Conservation (phyloP, 2,113 vertebrate species). For the Daboia siamensis region DNA sequence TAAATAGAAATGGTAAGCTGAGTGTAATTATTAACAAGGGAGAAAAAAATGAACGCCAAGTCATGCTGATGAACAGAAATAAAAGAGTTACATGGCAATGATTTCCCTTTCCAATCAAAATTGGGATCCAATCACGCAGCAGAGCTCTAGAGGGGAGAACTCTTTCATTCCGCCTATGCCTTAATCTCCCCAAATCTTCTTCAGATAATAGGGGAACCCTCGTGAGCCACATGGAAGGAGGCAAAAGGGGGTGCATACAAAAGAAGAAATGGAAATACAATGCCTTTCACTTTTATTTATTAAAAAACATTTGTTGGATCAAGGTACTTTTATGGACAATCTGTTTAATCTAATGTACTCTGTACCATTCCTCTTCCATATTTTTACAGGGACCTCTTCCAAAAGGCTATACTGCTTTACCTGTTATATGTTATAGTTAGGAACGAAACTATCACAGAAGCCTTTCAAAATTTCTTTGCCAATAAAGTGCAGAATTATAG, state of each 20-base stretch:
- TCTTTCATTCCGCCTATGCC: neutral
- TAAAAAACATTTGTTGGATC: neutral
- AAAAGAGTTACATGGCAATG: neutral
- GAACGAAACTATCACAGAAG: neutral
- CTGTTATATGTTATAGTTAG: neutral
- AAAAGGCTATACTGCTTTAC: neutral
- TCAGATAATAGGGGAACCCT: neutral
- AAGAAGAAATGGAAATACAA: neutral
- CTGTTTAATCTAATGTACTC: neutral
- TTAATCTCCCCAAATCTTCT: neutral
- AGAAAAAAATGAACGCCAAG: neutral
- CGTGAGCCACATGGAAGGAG: neutral
- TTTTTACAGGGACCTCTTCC: neutral
- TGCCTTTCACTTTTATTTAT: neutral
- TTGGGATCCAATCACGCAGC: neutral
- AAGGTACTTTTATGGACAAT: neutral
- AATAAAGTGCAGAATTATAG: neutral
- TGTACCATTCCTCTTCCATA: neutral
- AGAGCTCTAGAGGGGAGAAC: neutral
- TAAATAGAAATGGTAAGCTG: neutral
- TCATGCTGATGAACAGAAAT: neutral
- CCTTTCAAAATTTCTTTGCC: neutral
- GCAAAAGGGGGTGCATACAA: neutral
- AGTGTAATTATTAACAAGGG: neutral
- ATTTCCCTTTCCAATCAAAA: neutral